These are phyloP conservation scores for Vesta saturnalis DNA, from an alignment of 2,888 invertebrate species.

Conservation along the genomic window DNA sequence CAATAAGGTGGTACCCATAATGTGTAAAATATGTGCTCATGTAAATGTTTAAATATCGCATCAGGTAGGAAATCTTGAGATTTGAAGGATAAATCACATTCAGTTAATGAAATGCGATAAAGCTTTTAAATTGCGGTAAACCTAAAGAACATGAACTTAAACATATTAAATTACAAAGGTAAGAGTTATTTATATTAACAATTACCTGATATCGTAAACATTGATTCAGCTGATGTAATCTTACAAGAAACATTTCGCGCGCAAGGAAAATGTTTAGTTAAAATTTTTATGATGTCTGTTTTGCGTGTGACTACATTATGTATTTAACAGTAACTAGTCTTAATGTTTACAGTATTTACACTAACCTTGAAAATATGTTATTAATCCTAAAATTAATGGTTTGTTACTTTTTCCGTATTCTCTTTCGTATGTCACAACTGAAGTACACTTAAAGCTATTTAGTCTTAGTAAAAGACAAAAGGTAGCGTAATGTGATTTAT, in stretches of 20 bases:
- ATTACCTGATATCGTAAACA: not conserved
- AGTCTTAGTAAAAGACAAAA: no score
- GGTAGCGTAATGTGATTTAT: no score
- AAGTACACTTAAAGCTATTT: no score
- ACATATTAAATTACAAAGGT: not conserved
- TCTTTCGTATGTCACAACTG: no score
- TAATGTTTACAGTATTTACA: not conserved
- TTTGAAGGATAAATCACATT: not conserved
- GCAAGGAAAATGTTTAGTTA: not conserved
- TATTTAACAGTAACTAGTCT: constrained; percentile 5
- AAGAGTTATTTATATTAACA: not conserved
- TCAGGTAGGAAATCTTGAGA: no score
- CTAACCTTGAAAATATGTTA: not conserved
- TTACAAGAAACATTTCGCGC: not conserved
- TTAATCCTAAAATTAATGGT: no score
- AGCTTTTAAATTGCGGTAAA: no score
- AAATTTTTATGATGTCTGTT: constrained; percentile 5
- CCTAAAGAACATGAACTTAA: not conserved
- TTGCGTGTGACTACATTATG: constrained; percentile 8
- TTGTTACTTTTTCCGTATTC: no score
- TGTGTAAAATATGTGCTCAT: not conserved
- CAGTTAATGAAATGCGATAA: not conserved
- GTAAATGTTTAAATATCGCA: no score
- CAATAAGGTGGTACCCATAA: not conserved
- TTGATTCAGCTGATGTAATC: not conserved